phyloP scores from a whole-genome alignment of 1,140 invertebrate species.

The Neodiprion pinetum region DNA sequence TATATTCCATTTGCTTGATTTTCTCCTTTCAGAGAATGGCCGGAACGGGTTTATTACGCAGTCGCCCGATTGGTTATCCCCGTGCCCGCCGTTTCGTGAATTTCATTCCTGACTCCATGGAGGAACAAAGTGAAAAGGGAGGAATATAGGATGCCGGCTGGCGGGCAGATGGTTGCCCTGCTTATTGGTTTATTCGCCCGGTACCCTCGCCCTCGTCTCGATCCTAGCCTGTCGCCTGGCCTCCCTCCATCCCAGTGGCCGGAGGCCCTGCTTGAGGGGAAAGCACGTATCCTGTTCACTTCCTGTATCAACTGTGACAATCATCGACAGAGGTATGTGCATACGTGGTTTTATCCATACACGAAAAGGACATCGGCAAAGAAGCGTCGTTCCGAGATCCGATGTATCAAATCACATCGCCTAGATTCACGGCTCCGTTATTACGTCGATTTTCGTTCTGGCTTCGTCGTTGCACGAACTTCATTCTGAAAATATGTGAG shows the following conservation, averaged over 20 bases:
- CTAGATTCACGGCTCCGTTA: too few relatives aligned
- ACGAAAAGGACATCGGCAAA: too few relatives aligned
- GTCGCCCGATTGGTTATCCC: too few relatives aligned
- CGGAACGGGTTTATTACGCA: neutral
- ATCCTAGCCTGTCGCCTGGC: constrained; percentile 36
- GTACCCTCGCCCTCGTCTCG: constrained; percentile 44
- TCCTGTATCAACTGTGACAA: neutral
- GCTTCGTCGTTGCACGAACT: too few relatives aligned
- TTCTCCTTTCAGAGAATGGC: neutral
- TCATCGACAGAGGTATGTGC: too few relatives aligned
- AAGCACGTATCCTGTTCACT: constrained; percentile 11
- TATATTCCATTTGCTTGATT: neutral
- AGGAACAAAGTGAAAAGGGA: constrained; percentile 28
- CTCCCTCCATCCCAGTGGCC: constrained; percentile 20
- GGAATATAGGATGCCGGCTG: constrained; percentile 55
- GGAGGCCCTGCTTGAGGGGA: constrained; percentile 20
- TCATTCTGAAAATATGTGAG: too few relatives aligned
- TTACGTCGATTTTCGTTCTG: too few relatives aligned
- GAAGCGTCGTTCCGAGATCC: too few relatives aligned
- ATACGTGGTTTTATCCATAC: too few relatives aligned
- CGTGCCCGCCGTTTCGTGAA: neutral
- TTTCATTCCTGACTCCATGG: neutral
- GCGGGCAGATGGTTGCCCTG: constrained; percentile 61
- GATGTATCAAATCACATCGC: too few relatives aligned
- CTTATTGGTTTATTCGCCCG: constrained; percentile 62